Evolutionary conservation across 2,888 invertebrate species (phyloP), one percentile per base, ranked within the genome.

Genomic region (Caenorhabditis becei): DNA sequence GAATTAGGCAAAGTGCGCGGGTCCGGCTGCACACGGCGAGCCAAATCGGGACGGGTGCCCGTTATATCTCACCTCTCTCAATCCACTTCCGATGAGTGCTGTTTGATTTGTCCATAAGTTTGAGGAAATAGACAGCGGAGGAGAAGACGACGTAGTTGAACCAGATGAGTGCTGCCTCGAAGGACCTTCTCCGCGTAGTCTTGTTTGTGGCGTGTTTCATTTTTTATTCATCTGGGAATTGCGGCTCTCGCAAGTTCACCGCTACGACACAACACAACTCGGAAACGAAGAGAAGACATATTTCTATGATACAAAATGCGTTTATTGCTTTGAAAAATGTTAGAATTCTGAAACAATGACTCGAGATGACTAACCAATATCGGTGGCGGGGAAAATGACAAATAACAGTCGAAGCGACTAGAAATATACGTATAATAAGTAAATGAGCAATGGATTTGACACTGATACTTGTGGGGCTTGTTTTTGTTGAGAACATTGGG

Each of bases 171-270:
- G 53, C 23, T 23, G 24, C 37, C 37, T 35, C 58, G 14, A n/a
- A 23, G 65, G 58, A 44, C 51, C 61, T 59, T 56, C 58, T 62
- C 18, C 62, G 63, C 58, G 72, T 65, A 58, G 72, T 65, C 49
- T n/a, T 65, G 65, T 65, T 75, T 72, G 54, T 35, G 51, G 70
- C 70, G 69, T 62, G 62, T 77, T 78, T 78, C 78, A 78, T 78
- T 66, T 78, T 71, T 78, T 78, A 78, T 78, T 78, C 78, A 78
- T 78, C 71, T 78, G 78, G 78, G 78, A 78, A 78, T 78, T 71
- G 59, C 61, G 14, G 47, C 26, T 54, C 32, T 18, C 47, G 56
- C 58, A 26, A 65, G 74, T 65, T 59, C 53, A 66, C 53, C 61
- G 66, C 66, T 16, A 44, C 54, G 18, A 63, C 47, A 58, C 24